phyloP scores from a whole-genome alignment of 2,888 invertebrate species.

The Campoplex capitator region DNA sequence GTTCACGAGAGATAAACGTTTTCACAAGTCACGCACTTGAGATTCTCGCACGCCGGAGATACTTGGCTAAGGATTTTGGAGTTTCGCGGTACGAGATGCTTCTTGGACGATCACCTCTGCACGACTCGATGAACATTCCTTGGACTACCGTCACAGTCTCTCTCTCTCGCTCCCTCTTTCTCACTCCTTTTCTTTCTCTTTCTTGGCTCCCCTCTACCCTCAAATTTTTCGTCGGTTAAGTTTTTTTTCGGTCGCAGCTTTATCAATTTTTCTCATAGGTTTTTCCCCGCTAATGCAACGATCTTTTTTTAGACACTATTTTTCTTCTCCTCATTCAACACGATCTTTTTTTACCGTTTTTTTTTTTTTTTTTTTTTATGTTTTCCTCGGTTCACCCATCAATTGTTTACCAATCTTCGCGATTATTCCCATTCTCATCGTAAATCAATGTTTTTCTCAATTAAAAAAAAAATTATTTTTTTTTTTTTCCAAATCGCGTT shows the following conservation, averaged over 20 bases:
- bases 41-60: neutral
- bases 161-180: constrained; percentile 15
- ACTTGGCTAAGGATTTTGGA: neutral
- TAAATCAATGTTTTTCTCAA: neutral
- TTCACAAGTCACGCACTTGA: neutral
- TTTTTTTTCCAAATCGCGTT: constrained; percentile 4
- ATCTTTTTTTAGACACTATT: neutral
- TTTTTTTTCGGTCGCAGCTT: neutral
- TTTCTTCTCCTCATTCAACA: neutral
- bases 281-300: neutral
- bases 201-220: neutral
- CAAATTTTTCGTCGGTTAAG: constrained; percentile 1
- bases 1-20: neutral
- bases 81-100: constrained; percentile 51
- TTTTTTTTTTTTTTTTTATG: neutral
- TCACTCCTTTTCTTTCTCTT: neutral
- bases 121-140: constrained; percentile 41
- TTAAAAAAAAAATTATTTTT: constrained; percentile 10
- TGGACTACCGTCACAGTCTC: neutral
- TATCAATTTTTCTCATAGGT: neutral
- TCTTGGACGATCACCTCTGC: constrained; percentile 40
- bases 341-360: neutral
- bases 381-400: neutral
- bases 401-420: neutral
- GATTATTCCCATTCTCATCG: neutral